Percentiles rank a stretch among this genome's conserved stretches.
These are phyloP conservation scores for Zootermopsis nevadensis DNA, from an alignment of 2,888 invertebrate genomes.

Conservation along the genomic window DNA sequence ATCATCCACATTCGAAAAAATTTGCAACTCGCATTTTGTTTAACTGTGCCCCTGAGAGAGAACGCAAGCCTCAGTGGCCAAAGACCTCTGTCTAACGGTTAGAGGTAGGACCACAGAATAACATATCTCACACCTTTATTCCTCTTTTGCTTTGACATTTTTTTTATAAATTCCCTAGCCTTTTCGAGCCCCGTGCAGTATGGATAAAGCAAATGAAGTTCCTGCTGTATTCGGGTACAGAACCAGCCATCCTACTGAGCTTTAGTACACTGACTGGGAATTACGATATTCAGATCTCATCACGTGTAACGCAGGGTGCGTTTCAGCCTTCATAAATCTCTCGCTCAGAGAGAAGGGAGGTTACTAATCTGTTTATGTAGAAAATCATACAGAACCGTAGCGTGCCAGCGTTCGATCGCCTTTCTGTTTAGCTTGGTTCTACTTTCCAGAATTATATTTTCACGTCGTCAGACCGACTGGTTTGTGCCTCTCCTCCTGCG, in stretches of 20 bases:
- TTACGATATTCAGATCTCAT: not conserved
- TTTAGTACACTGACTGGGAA: not conserved
- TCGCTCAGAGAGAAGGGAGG: not conserved
- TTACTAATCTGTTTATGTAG: slow-evolving; percentile 2
- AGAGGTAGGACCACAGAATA: too few relatives aligned
- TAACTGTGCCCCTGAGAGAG: too few relatives aligned
- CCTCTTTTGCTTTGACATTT: too few relatives aligned
- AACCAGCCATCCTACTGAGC: not conserved
- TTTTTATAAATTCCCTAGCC: too few relatives aligned
- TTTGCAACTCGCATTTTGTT: too few relatives aligned
- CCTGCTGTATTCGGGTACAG: not conserved
- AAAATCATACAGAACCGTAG: not conserved
- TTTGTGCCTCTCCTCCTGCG: too few relatives aligned
- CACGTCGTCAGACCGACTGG: not conserved
- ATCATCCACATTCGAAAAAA: too few relatives aligned
- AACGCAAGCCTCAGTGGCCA: too few relatives aligned
- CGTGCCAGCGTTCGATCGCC: not conserved
- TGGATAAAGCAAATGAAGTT: not conserved
- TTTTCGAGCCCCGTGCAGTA: too few relatives aligned
- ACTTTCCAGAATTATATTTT: not conserved
- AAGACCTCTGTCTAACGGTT: too few relatives aligned
- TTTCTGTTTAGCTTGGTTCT: not conserved
- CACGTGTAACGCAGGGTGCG: not conserved
- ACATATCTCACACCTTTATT: too few relatives aligned
- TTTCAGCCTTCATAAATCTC: not conserved